These are phyloP conservation scores for Bimastos eiseni DNA, from an alignment of 2,888 invertebrate genomes.

Conservation along the genomic window DNA sequence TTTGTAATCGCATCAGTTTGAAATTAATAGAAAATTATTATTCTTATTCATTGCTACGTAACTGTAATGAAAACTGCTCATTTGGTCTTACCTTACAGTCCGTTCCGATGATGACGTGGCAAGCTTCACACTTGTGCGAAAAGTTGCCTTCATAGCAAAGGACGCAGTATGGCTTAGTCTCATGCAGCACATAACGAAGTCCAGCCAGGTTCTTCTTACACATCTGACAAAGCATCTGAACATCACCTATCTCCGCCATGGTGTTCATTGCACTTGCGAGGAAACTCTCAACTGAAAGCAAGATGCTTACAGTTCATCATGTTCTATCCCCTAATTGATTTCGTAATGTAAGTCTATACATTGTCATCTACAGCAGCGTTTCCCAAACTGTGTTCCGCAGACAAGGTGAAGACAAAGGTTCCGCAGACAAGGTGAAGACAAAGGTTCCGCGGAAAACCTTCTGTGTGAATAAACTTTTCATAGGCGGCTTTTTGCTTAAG, in stretches of 20 bases:
- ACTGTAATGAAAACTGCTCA: background rate
- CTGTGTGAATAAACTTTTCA: no score
- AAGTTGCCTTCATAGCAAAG: constrained; percentile 34
- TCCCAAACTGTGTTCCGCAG: no score
- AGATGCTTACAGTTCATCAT: background rate
- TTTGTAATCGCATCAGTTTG: no score
- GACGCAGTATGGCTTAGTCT: constrained; percentile 23
- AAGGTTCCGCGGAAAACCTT: no score
- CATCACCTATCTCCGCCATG: constrained; percentile 2
- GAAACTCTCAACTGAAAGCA: constrained; percentile 5
- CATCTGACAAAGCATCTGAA: constrained; percentile 16
- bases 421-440: no score
- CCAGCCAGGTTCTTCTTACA: constrained; percentile 28
- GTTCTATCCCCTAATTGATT: no score
- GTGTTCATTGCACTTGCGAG: background rate
- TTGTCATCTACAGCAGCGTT: no score
- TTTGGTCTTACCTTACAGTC: constrained; percentile 27
- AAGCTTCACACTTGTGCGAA: constrained; percentile 30
- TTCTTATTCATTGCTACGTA: no score
- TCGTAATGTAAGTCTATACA: no score
- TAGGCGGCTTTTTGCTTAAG: no score
- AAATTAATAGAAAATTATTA: no score
- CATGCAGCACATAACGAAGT: constrained; percentile 25
- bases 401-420: no score
- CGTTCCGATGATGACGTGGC: constrained; percentile 29